Evolutionary conservation across 2,797 vertebrate genomes (phyloP).

Genomic region (Notamacropus eugenii): DNA sequence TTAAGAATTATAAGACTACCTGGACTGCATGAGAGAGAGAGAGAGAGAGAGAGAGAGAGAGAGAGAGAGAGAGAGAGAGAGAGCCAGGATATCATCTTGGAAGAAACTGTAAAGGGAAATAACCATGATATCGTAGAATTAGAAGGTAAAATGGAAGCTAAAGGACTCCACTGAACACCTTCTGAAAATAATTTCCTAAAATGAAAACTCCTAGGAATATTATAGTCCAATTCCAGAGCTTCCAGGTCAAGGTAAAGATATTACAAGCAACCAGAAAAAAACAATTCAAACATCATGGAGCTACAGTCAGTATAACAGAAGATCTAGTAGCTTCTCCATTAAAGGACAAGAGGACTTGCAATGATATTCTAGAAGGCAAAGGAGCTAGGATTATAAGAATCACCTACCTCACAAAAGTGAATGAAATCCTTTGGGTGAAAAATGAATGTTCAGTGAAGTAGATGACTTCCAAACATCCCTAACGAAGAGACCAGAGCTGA

Average conservation of each 20-base stretch:
- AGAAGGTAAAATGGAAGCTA: no score
- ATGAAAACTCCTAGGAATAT: no score
- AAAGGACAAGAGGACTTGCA: not conserved
- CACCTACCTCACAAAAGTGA: not conserved
- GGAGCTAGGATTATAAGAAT: not conserved
- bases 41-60: no score
- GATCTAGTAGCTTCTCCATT: not conserved
- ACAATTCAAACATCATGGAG: not conserved
- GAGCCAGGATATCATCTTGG: no score
- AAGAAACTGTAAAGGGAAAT: no score
- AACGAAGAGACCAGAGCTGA: not conserved
- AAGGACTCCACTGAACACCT: no score
- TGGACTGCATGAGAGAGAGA: no score
- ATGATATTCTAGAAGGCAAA: not conserved
- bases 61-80: no score
- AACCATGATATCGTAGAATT: no score
- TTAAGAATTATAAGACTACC: no score
- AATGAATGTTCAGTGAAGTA: not conserved
- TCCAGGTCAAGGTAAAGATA: not conserved
- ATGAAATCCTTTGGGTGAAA: not conserved
- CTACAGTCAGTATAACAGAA: not conserved
- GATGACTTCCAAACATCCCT: not conserved
- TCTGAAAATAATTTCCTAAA: no score
- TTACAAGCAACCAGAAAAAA: not conserved
- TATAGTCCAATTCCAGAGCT: not conserved